These are phyloP conservation scores for Drusus annulatus DNA, from an alignment of 1,140 invertebrate genomes.

Conservation along the genomic window DNA sequence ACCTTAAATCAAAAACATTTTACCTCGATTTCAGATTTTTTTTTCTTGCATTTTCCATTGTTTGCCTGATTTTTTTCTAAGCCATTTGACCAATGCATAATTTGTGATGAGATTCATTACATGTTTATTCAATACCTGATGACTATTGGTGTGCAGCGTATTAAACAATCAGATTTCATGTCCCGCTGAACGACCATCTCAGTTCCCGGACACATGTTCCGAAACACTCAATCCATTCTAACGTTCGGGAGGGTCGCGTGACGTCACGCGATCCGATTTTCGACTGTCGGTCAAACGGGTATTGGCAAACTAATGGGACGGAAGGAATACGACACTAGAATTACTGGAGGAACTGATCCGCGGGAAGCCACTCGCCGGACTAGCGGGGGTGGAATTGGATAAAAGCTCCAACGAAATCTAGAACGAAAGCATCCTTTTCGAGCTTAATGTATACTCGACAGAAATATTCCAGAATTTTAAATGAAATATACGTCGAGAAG, in stretches of 20 bases:
- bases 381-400: not conserved
- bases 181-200: constrained; percentile 5
- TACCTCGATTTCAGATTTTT: not conserved
- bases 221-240: constrained; percentile 31
- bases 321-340: constrained; percentile 49
- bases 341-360: constrained; percentile 17
- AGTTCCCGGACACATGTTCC: constrained; percentile 40
- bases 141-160: not conserved
- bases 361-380: too few relatives aligned
- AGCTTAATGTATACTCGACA: too few relatives aligned
- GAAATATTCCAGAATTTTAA: too few relatives aligned
- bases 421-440: not conserved
- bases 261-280: constrained; percentile 54
- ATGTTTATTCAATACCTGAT: not conserved
- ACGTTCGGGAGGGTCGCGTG: constrained; percentile 44
- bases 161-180: not conserved
- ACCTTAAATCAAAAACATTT: too few relatives aligned
- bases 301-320: constrained; percentile 55
- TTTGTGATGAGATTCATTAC: not conserved
- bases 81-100: not conserved
- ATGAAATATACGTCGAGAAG: too few relatives aligned
- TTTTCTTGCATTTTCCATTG: not conserved
- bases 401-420: not conserved
- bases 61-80: not conserved
- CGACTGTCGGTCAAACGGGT: constrained; percentile 54